Evolutionary conservation across 2,113 vertebrate species (phyloP).

Genomic region (Apus apus): DNA sequence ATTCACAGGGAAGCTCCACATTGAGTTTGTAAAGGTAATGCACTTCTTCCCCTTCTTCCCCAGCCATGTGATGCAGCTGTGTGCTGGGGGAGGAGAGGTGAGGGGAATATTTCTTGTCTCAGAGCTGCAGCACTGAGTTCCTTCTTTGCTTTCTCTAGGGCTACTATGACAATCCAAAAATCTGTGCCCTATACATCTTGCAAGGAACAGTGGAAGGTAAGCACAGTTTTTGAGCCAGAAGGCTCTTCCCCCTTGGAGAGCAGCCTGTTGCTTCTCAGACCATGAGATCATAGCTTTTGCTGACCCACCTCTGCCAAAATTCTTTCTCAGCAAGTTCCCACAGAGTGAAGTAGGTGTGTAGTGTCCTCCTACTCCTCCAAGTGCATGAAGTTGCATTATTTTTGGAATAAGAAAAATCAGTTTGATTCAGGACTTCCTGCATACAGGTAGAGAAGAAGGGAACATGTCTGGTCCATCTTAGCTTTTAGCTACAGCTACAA

Average conservation of each 20-base stretch:
- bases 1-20: constrained; percentile 93
- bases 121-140: background rate
- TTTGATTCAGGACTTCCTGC: background rate
- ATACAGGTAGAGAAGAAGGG: background rate
- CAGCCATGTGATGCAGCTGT: background rate
- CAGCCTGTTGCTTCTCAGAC: constrained; percentile 57
- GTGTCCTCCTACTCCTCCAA: background rate
- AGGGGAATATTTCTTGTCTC: background rate
- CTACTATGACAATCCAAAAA: constrained; percentile 98
- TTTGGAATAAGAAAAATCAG: background rate
- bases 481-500: background rate
- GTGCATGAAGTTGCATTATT: background rate
- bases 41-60: background rate
- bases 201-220: constrained; percentile 94
- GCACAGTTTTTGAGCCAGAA: constrained; percentile 43
- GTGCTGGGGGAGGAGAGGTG: background rate
- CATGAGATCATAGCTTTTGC: constrained; percentile 52
- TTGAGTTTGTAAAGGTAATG: constrained; percentile 97
- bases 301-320: constrained; percentile 38
- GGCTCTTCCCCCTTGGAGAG: constrained; percentile 19
- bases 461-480: background rate
- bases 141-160: constrained; percentile 79
- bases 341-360: background rate
- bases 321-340: background rate
- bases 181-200: constrained; percentile 96